These are phyloP conservation scores for Thamnaconus septentrionalis DNA, from an alignment of 2,113 vertebrate species.

Conservation along the genomic window DNA sequence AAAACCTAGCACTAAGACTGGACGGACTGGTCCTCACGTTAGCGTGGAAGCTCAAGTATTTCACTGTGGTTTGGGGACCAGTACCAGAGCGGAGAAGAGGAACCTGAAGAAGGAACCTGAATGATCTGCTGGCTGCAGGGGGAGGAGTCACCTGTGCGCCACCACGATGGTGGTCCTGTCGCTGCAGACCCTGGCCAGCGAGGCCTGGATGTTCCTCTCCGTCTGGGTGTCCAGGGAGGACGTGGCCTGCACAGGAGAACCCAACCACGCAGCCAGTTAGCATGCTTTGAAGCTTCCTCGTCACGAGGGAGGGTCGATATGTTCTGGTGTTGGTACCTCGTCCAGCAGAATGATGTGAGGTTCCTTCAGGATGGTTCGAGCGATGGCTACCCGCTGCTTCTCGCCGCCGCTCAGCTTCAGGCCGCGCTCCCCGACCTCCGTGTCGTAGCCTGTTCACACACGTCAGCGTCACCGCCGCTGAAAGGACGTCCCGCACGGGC, in stretches of 20 bases:
- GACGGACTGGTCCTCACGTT: no score
- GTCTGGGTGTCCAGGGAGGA: slow-evolving; percentile 89
- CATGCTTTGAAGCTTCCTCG: no score
- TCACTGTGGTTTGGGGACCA: no score
- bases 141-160: slow-evolving; percentile 83
- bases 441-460: slow-evolving; percentile 80
- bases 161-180: slow-evolving; percentile 85
- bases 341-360: slow-evolving; percentile 87
- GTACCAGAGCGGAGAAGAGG: no score
- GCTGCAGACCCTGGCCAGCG: slow-evolving; percentile 83
- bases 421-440: slow-evolving; percentile 87
- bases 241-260: slow-evolving; percentile 76
- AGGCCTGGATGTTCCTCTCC: slow-evolving; percentile 88
- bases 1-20: no score
- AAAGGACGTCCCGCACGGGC: no score
- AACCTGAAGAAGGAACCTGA: no score
- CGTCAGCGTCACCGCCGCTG: background rate
- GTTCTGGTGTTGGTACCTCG: slow-evolving; percentile 71
- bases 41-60: no score
- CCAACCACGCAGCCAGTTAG: background rate
- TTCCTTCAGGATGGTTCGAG: slow-evolving; percentile 88
- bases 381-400: slow-evolving; percentile 90
- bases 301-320: no score
- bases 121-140: no score
- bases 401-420: slow-evolving; percentile 90